These are phyloP conservation scores for Sitobion miscanthi DNA, from an alignment of 1,140 invertebrate species.

Conservation along the genomic window DNA sequence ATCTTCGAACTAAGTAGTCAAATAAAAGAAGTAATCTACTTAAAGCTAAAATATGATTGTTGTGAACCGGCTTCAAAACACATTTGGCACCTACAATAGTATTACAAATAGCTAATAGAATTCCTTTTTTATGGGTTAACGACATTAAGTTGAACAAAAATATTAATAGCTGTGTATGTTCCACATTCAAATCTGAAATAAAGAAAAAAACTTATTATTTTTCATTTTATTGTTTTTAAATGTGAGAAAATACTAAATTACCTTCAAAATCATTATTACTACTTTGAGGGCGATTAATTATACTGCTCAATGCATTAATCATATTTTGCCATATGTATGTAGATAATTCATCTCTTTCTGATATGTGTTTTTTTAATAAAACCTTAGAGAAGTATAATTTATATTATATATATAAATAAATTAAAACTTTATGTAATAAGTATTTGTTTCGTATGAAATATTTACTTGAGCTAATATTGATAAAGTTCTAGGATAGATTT, in stretches of 20 bases:
- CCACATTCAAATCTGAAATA: constrained; percentile 87
- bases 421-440: background rate
- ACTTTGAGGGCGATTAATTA: constrained; percentile 67
- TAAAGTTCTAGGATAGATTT: constrained; percentile 85
- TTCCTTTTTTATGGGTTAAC: constrained; percentile 94
- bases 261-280: constrained; percentile 63
- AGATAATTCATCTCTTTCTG: constrained; percentile 86
- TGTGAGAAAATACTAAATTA: background rate
- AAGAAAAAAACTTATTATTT: background rate
- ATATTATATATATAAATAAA: background rate
- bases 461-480: constrained; percentile 77
- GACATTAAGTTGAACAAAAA: constrained; percentile 94
- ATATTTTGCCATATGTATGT: constrained; percentile 90
- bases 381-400: background rate
- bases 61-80: constrained; percentile 16
- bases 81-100: constrained; percentile 66
- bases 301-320: constrained; percentile 84
- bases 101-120: constrained; percentile 80
- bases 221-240: background rate
- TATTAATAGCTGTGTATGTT: constrained; percentile 90
- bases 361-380: constrained; percentile 78
- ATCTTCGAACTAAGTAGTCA: constrained; percentile 93
- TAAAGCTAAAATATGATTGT: constrained; percentile 51
- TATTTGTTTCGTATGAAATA: constrained; percentile 49
- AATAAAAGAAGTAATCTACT: constrained; percentile 82